phyloP scores from a whole-genome alignment of 2,113 vertebrate genomes.

The Pluvianellus socialis region DNA sequence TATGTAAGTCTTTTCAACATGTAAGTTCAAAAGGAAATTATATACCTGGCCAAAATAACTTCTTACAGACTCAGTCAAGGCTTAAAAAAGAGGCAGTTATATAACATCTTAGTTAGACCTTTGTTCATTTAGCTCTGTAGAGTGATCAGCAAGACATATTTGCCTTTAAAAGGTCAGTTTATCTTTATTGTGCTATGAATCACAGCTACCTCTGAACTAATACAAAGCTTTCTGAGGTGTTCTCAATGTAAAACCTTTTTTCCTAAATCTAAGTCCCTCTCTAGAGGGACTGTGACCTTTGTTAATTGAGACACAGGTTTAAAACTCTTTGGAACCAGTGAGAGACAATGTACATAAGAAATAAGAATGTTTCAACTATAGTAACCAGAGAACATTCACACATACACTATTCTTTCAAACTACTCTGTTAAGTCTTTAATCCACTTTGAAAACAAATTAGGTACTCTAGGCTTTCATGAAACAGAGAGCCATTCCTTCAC shows the following conservation, averaged over 20 bases:
- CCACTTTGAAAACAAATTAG: background rate
- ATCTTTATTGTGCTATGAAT: constrained; percentile 50
- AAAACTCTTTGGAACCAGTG: background rate
- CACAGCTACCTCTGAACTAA: constrained; percentile 12
- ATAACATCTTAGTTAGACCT: constrained; percentile 20
- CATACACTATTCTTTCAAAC: background rate
- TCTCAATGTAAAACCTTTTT: background rate
- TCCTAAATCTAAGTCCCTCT: background rate
- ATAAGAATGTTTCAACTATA: background rate
- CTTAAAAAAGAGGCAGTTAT: background rate
- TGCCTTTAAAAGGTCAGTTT: constrained; percentile 43
- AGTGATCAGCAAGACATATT: constrained; percentile 4
- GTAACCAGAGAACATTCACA: background rate
- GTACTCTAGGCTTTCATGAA: background rate
- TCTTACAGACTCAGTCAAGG: background rate
- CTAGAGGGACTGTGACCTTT: background rate
- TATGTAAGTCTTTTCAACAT: background rate
- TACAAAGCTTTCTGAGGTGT: constrained; percentile 2
- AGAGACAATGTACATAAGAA: background rate
- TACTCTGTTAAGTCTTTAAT: background rate
- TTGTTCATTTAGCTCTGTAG: constrained; percentile 4
- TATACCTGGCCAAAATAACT: background rate
- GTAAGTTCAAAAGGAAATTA: background rate
- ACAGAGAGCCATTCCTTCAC: background rate
- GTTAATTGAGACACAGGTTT: background rate